A percentile compares a stretch with the other conserved stretches of the same genome.
phyloP scores from a whole-genome alignment of 2,888 invertebrate species.

The Bursaphelenchus okinawaensis region DNA sequence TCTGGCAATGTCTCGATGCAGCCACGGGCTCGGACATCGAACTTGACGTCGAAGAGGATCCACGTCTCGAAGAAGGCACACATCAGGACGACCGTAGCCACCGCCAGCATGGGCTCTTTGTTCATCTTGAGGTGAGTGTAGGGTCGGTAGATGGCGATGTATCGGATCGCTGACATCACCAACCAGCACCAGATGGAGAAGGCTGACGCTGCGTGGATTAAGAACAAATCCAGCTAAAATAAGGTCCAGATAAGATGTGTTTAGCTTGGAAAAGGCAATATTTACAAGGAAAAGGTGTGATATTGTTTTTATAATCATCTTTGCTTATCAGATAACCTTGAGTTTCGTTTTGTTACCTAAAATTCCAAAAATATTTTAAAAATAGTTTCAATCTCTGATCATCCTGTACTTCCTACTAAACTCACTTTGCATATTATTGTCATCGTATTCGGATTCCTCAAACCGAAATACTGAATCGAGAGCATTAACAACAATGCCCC shows the following conservation, averaged over 20 bases:
- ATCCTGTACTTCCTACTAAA: too few species aligned
- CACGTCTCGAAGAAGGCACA: conserved; percentile 42
- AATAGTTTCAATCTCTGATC: too few species aligned
- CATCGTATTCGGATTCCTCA: conserved; percentile 30
- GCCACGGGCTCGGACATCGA: conserved; percentile 17
- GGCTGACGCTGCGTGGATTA: conserved; percentile 50
- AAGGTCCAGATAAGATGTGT: too few species aligned
- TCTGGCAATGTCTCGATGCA: conserved; percentile 30
- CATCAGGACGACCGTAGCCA: conserved; percentile 35
- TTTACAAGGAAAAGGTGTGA: too few species aligned
- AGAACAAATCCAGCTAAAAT: conserved; percentile 41
- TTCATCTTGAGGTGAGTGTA: conserved; percentile 48
- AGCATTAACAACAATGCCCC: conserved; percentile 39
- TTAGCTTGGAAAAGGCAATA: too few species aligned
- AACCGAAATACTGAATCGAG: conserved; percentile 37
- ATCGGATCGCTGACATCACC: conserved; percentile 38
- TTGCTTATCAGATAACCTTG: not conserved
- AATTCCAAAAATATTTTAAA: too few species aligned
- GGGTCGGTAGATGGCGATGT: conserved; percentile 50
- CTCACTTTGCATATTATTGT: conserved; percentile 48
- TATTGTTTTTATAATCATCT: too few species aligned
- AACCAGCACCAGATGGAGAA: conserved; percentile 55
- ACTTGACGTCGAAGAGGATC: conserved; percentile 42
- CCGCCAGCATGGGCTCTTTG: conserved; percentile 45
- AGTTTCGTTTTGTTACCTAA: too few species aligned